Evolutionary conservation across 1,140 invertebrate species (phyloP), one percentile per base, ranked within the genome.

Genomic region (Brachionus sp.): DNA sequence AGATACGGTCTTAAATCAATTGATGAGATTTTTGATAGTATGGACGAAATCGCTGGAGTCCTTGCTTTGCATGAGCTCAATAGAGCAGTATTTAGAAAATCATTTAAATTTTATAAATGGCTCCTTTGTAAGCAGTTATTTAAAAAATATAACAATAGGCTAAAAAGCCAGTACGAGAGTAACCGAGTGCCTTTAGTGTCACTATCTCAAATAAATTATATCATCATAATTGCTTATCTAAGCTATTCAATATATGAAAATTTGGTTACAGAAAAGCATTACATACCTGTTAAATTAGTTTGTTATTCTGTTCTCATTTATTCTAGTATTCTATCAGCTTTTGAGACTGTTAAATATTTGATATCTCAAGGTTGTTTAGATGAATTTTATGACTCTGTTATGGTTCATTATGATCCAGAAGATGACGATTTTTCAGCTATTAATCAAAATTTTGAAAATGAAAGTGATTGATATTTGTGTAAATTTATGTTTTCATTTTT

Each of bases 261-360:
- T 66, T 25, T 80, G 7, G 50, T 80, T 4, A 80, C 77, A 23
- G 77, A 80, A 66, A 39, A 66, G 12, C 33, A 80, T 37, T 80
- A 80, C 23, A 57, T 80, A 42, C 77, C 77, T 42, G 57, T 80
- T 29, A 66, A 66, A 25, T 62, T 80, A 42, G 77, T 80, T 23
- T 80, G 77, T 44, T 80, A 62, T 66, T 57, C 62, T 42, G 50
- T 80, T 42, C 77, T 80, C 2, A 66, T 66, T 42, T 80, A 80
- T 29, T 80, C 77, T 19, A 80, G 35, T 62, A 80, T 57, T 62
- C 37, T 80, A 13, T 80, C 77, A 23, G 19, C 77, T 4, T 80
- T 62, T 44, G 77, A 57, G 23, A 66, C 77, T 25, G 77, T 66
- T 39, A 80, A 80, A 44, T 80, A 80, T 29, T 57, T 66, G 77